Evolutionary conservation across 2,888 invertebrate species (phyloP), one percentile per base, ranked within the genome.

Genomic region (Microctonus aethiopoides): DNA sequence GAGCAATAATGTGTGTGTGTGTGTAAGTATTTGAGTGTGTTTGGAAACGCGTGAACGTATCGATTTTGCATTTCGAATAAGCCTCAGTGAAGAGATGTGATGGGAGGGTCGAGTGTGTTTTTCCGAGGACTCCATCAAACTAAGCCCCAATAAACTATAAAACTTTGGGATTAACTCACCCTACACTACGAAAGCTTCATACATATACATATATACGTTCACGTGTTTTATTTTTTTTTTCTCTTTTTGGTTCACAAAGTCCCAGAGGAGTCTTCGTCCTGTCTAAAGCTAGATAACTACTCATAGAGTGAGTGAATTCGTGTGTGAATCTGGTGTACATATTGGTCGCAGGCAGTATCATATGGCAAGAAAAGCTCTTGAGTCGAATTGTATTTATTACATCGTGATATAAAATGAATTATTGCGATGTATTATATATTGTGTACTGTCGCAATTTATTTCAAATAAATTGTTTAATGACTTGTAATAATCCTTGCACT

Each of bases 91-190:
- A 46, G 16, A 46, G 46, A 46, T 41, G 20, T 20, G 61, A 29
- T 41, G 51, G 65, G 51, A 56, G 46, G 63, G 63, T 56, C 24
- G 72, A 64, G 69, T 72, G 63, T 67, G 34, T 69, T 76, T 80
- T 80, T 80, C 76, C 67, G 75, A 79, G 77, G 80, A 82, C 81
- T 86, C 84, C 83, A 86, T 86, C 83, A 83, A 85, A 81, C 78
- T 86, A 85, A 86, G 83, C 84, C 81, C 77, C 83, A 83, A 84
- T 85, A 86, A 85, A 86, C 85, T 85, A 86, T 85, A 84, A 85
- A 86, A 83, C 80, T 77, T 75, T 74, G 75, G 84, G 81, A 80
- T 79, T 78, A 76, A 74, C 77, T 57, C 74, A 68, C 75, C 77
- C 61, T 65, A 70, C 71, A 72, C 73, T 70, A 54, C 56, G 56